Base-by-base conservation (phyloP, 2,797 vertebrate genomes). In the Rhinella marina region DNA sequence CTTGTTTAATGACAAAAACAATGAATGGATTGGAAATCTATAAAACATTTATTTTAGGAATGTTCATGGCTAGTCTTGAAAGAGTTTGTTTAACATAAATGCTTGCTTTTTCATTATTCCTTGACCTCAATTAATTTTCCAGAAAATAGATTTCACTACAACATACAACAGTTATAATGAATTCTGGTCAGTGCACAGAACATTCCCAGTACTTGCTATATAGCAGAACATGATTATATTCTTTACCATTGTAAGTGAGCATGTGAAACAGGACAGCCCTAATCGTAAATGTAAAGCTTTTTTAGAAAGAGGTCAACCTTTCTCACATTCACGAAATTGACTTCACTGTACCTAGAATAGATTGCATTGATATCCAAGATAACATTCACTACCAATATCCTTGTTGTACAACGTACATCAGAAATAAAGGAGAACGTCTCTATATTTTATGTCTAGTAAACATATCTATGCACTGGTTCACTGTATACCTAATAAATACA, bases 41-140 rank as follows among this genome's bases (percentile, higher is more conserved):
- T 84, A 73, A 61, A 84, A 59, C 82, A 73, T 84, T 73, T 32
- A 32, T 73, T 84, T 84, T 84, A 73, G 19, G 72, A 72, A 56
- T 29, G 14, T 52, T 56, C 25, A 83, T 29, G n/a, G 27, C 27
- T 83, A 27, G 81, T 68, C 62, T 82, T 64, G 48, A 70, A 82
- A 57, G 50, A 73, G 73, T 32, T 72, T 32, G n/a, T 54, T 41
- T 14, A 59, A 52, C 66, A 13, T 73, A 72, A 84, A 70, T 72
- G 41, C 50, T 72, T 56, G 50, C 8, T 56, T 83, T 83, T 83
- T 82, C 8, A 73, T 84, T 57, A 85, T 77, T 66, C 61, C 52
- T 50, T 86, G 62, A 86, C 76, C 85, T 80, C 76, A 86, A 86
- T 86, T 80, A 70, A 72, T 70, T 86, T 68, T 70, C 48, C 9